phyloP scores from a whole-genome alignment of 2,888 invertebrate species.

The Prosopocoilus inquinatus region DNA sequence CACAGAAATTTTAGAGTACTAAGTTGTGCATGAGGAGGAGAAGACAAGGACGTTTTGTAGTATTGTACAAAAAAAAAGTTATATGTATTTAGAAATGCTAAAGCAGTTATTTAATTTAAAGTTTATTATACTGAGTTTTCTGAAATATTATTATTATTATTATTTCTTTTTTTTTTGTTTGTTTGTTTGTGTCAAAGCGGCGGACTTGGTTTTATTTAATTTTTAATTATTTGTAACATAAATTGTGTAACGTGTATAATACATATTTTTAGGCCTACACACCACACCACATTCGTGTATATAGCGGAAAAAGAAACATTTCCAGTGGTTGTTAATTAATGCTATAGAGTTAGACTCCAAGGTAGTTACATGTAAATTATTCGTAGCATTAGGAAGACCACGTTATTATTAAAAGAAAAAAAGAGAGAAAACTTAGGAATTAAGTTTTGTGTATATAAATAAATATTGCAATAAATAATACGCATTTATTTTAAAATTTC shows the following conservation, averaged over 20 bases:
- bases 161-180: no score
- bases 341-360: conserved; percentile 10
- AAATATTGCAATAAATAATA: conserved; percentile 17
- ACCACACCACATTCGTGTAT: conserved; percentile 26
- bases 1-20: conserved; percentile 11
- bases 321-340: conserved; percentile 24
- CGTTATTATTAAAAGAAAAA: conserved; percentile 19
- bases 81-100: conserved; percentile 1
- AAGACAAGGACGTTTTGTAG: conserved; percentile 28
- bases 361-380: conserved; percentile 27
- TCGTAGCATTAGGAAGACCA: conserved; percentile 16
- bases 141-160: not conserved
- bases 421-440: conserved; percentile 4
- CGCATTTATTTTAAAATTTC: conserved; percentile 25
- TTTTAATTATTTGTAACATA: conserved; percentile 26
- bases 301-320: conserved; percentile 27
- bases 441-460: conserved; percentile 26
- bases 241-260: conserved; percentile 25
- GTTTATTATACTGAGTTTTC: conserved; percentile 5
- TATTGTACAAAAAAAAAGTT: conserved; percentile 27
- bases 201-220: conserved; percentile 28
- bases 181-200: no score
- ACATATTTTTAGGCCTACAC: conserved; percentile 31
- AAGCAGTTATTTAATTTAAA: conserved; percentile 16
- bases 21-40: conserved; percentile 22